These are phyloP conservation scores for Sula dactylatra DNA, from an alignment of 2,113 vertebrate species.

Conservation along the genomic window DNA sequence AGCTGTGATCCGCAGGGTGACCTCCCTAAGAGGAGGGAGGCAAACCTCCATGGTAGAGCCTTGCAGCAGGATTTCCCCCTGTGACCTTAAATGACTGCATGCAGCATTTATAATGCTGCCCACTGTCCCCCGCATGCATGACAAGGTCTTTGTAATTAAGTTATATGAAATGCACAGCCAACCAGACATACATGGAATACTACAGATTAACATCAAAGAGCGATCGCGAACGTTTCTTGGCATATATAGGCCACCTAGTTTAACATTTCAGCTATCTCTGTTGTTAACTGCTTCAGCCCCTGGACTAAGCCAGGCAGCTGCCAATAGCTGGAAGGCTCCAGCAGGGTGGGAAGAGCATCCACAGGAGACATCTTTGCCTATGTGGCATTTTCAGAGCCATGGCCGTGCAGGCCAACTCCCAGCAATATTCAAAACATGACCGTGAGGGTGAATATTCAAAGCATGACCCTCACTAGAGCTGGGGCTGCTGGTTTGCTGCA, in stretches of 20 bases:
- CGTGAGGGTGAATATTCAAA: not conserved
- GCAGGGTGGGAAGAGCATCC: not conserved
- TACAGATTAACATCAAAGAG: conserved; percentile 50
- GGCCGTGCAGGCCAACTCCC: fast-evolving
- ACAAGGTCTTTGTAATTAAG: not conserved
- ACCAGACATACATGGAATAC: not conserved
- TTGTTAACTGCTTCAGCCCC: conserved; percentile 10
- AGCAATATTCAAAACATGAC: not conserved
- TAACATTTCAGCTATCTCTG: not conserved
- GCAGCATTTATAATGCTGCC: not conserved
- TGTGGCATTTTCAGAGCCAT: fast-evolving
- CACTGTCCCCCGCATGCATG: not conserved
- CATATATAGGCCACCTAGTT: conserved; percentile 59
- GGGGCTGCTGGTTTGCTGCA: not conserved
- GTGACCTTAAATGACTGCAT: not conserved
- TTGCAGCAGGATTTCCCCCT: not conserved
- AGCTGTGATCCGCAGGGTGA: not conserved
- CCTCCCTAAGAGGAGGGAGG: not conserved
- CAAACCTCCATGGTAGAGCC: not conserved
- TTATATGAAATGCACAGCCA: conserved; percentile 3
- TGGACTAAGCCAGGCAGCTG: not conserved
- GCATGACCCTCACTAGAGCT: not conserved
- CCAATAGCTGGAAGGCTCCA: not conserved
- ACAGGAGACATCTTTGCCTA: not conserved
- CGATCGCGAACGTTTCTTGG: conserved; percentile 1